Evolutionary conservation across 2,888 invertebrate genomes (phyloP).

Genomic region (Cremastinae sp.): DNA sequence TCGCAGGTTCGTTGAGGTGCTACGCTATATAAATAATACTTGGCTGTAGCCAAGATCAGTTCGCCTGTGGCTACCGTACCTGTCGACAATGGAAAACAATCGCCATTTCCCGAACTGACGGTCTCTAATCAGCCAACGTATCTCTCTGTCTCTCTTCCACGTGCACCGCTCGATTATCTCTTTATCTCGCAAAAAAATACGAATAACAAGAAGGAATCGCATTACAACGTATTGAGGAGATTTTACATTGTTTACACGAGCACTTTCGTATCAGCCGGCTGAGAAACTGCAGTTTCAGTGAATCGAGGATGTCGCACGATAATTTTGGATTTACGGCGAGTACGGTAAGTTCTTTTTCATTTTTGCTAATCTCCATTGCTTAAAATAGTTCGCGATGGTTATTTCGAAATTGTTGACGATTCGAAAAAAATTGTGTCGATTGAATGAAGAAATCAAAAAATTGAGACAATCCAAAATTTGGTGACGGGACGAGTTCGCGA

Average conservation of each 20-base stretch:
- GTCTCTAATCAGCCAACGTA: constrained; percentile 2
- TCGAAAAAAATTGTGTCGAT: too few species aligned
- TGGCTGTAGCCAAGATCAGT: constrained; percentile 76
- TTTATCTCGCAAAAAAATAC: neutral
- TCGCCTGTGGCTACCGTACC: constrained; percentile 76
- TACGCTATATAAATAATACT: constrained; percentile 76
- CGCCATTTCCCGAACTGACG: constrained; percentile 54
- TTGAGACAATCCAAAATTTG: too few species aligned
- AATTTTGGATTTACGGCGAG: constrained; percentile 77
- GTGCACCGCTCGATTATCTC: neutral
- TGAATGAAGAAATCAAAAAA: too few species aligned
- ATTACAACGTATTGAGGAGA: neutral
- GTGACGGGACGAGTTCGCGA: too few species aligned
- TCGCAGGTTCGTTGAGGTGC: constrained; percentile 60
- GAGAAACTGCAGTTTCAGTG: constrained; percentile 28
- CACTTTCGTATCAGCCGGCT: too few species aligned
- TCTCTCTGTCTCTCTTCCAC: neutral
- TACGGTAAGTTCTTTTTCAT: constrained; percentile 71
- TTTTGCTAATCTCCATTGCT: neutral
- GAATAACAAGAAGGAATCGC: neutral
- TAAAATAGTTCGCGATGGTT: too few species aligned
- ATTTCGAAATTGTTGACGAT: too few species aligned
- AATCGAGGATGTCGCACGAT: constrained; percentile 73
- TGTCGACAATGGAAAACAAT: constrained; percentile 69
- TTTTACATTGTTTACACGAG: neutral